Percentiles rank a stretch among this genome's conserved stretches.
These are phyloP conservation scores for Dryobota labecula DNA, from an alignment of 2,888 invertebrate genomes.

Conservation along the genomic window DNA sequence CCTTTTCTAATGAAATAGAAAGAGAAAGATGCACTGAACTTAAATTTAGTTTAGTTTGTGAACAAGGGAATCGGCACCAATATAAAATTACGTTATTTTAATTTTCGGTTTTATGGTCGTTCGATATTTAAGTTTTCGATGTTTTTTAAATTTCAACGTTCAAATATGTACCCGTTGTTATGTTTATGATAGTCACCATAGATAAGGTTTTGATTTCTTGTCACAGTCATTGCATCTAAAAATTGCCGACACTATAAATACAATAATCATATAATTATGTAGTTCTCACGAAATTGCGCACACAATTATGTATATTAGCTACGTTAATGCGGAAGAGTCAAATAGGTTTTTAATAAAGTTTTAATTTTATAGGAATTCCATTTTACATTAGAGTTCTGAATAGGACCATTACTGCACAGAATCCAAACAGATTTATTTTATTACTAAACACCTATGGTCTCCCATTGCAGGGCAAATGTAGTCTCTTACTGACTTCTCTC, in stretches of 20 bases:
- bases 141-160: too few species aligned
- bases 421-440: neutral
- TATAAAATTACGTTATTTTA: too few species aligned
- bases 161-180: too few species aligned
- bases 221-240: constrained; percentile 45
- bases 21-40: too few species aligned
- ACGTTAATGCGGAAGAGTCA: constrained; percentile 25
- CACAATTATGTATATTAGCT: constrained; percentile 9
- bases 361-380: constrained; percentile 6
- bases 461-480: neutral
- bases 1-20: too few species aligned
- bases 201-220: constrained; percentile 9
- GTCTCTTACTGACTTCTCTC: neutral
- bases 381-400: neutral
- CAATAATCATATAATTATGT: constrained; percentile 33
- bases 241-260: constrained; percentile 28
- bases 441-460: neutral
- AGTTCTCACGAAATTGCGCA: constrained; percentile 30
- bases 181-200: neutral
- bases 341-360: constrained; percentile 33
- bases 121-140: too few species aligned
- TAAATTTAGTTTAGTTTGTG: too few species aligned
- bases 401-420: neutral
- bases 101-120: too few species aligned
- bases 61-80: too few species aligned